Evolutionary conservation across 2,113 vertebrate species (phyloP).

Genomic region (Crotalus helleri): DNA sequence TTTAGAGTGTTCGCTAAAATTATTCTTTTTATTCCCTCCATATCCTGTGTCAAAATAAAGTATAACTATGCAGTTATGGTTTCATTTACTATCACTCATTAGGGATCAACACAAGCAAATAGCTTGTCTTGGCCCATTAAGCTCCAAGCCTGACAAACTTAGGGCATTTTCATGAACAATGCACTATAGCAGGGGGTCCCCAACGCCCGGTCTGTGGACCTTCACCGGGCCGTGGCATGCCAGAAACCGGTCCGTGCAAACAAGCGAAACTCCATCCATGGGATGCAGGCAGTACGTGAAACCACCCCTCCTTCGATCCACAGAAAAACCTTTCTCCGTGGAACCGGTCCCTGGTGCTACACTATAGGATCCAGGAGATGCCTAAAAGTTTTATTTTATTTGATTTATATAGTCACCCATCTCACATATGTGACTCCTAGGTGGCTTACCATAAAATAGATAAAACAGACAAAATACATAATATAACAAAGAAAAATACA

Average conservation of each 20-base stretch:
- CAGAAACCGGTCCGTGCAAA: too few species aligned
- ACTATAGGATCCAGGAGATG: conserved; percentile 4
- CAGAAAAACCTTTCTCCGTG: too few species aligned
- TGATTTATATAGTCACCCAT: background rate
- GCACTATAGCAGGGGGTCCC: too few species aligned
- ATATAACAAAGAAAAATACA: background rate
- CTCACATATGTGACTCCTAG: background rate
- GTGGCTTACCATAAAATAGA: background rate
- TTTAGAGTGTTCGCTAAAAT: background rate
- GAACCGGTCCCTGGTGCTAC: too few species aligned
- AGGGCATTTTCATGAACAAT: conserved; percentile 21
- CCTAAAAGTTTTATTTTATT: background rate
- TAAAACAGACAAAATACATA: background rate
- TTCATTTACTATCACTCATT: background rate
- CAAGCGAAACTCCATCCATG: too few species aligned
- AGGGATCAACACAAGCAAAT: background rate
- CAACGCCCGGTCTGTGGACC: too few species aligned
- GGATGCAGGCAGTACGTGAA: too few species aligned
- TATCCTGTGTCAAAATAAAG: conserved; percentile 6
- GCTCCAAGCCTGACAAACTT: conserved; percentile 5
- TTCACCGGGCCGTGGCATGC: too few species aligned
- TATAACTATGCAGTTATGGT: conserved; percentile 20
- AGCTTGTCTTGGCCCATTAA: background rate
- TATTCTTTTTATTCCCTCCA: background rate
- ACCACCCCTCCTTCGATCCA: too few species aligned